Evolutionary conservation across 2,113 vertebrate species (phyloP).

Genomic region (Acanthochromis polyacanthus): DNA sequence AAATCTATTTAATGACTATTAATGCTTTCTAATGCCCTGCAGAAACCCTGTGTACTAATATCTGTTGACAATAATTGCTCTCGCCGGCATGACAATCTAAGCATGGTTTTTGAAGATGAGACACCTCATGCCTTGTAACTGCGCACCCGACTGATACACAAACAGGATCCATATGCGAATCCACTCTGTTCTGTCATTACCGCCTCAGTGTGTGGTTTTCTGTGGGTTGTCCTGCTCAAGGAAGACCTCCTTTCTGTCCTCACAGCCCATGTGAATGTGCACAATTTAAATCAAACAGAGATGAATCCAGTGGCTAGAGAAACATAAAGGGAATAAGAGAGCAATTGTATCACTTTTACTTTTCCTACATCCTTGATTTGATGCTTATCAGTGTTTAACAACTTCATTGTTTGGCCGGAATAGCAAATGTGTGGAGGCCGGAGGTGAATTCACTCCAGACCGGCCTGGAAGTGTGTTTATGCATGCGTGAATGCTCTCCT

Average conservation of each 20-base stretch:
- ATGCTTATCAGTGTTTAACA: conserved; percentile 42
- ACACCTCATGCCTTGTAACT: conserved; percentile 6
- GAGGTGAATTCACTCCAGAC: conserved; percentile 37
- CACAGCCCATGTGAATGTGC: background rate
- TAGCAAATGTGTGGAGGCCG: background rate
- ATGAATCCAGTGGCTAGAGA: conserved; percentile 2
- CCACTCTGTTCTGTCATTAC: conserved; percentile 19
- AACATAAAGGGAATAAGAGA: background rate
- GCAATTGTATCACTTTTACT: conserved; percentile 13
- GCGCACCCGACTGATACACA: conserved; percentile 9
- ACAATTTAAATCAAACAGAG: conserved; percentile 2
- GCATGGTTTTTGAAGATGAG: conserved; percentile 5
- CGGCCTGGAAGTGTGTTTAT: background rate
- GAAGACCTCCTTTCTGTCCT: conserved; percentile 1
- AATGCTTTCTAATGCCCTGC: too few relatives aligned
- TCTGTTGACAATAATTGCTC: conserved; percentile 6
- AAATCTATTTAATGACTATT: too few relatives aligned
- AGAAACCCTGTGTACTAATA: too few relatives aligned
- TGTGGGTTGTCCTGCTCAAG: conserved; percentile 9
- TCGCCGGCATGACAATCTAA: conserved; percentile 14
- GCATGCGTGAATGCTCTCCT: conserved; percentile 22
- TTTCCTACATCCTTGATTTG: conserved; percentile 5
- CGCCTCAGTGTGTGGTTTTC: conserved; percentile 5
- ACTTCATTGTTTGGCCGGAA: conserved; percentile 50
- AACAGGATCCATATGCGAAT: conserved; percentile 56